Evolutionary conservation across 2,888 invertebrate species (phyloP).

Genomic region (Acanthosepion esculentum): DNA sequence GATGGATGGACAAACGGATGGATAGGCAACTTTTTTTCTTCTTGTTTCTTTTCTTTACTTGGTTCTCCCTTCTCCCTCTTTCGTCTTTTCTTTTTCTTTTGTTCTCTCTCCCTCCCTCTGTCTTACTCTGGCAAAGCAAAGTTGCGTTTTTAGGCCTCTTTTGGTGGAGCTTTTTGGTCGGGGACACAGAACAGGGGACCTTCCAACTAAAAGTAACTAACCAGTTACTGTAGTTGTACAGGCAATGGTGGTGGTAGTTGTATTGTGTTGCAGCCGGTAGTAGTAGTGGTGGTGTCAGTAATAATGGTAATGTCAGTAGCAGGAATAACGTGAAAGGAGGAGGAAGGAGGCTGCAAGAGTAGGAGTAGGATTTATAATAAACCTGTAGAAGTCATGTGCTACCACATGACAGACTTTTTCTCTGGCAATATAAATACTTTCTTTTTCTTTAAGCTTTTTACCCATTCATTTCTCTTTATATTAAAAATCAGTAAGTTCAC

Average conservation of each 20-base stretch:
- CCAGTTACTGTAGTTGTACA: conserved; percentile 5
- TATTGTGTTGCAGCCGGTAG: not conserved
- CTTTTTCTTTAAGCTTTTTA: no score
- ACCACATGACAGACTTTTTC: conserved; percentile 4
- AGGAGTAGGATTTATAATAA: not conserved
- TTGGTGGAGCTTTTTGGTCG: conserved; percentile 33
- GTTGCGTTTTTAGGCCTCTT: conserved; percentile 33
- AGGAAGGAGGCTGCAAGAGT: not conserved
- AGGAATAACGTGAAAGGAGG: not conserved
- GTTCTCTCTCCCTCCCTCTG: not conserved
- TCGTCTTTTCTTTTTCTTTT: not conserved
- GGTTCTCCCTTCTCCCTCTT: not conserved
- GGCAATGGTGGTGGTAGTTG: not conserved
- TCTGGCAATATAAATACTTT: not conserved
- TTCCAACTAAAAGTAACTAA: conserved; percentile 14
- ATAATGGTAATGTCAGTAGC: conserved; percentile 36
- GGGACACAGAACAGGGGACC: conserved; percentile 33
- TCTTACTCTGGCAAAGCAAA: not conserved
- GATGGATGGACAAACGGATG: not conserved
- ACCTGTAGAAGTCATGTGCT: conserved; percentile 1
- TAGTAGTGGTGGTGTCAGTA: conserved; percentile 36
- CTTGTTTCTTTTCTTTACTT: not conserved
- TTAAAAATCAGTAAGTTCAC: no score
- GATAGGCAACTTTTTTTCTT: not conserved
- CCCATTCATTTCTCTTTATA: no score